A percentile compares a stretch with the other conserved stretches of the same genome.
These are phyloP conservation scores for Leptodactylus fuscus DNA, from an alignment of 2,113 vertebrate species.

Conservation along the genomic window DNA sequence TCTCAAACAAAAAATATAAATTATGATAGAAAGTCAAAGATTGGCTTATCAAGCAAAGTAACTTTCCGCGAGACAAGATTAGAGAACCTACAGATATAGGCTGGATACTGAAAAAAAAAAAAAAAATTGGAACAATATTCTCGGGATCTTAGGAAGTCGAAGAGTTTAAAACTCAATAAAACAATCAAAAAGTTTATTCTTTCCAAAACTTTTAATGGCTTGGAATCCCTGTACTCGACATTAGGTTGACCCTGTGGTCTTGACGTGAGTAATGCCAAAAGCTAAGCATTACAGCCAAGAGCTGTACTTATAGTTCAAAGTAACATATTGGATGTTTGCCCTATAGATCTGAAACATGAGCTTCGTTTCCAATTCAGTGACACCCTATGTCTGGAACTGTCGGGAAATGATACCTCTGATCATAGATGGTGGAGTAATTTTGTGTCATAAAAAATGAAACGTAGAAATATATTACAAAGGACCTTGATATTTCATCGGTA, in stretches of 20 bases:
- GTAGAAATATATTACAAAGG: neutral
- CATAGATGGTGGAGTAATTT: neutral
- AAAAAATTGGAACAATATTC: neutral
- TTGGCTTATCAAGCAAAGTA: neutral
- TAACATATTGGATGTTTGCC: neutral
- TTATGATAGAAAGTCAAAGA: slow-evolving; percentile 3
- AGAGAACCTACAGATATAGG: neutral
- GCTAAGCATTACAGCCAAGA: slow-evolving; percentile 19
- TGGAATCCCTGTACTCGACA: neutral
- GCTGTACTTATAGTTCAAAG: slow-evolving; percentile 23
- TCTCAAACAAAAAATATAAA: slow-evolving; percentile 9
- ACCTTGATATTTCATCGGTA: no score
- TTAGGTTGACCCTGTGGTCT: neutral
- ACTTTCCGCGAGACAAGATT: neutral
- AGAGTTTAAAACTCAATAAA: slow-evolving; percentile 31
- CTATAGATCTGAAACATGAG: neutral
- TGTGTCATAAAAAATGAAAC: neutral
- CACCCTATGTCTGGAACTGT: neutral
- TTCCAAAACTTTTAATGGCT: neutral
- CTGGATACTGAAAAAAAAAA: neutral
- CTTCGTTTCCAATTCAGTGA: neutral
- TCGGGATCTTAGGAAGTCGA: neutral
- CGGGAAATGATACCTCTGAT: neutral
- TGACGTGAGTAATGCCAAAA: neutral
- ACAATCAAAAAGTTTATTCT: neutral